Evolutionary conservation across 2,113 vertebrate species (phyloP).

Genomic region (Illadopsis cleaveri): DNA sequence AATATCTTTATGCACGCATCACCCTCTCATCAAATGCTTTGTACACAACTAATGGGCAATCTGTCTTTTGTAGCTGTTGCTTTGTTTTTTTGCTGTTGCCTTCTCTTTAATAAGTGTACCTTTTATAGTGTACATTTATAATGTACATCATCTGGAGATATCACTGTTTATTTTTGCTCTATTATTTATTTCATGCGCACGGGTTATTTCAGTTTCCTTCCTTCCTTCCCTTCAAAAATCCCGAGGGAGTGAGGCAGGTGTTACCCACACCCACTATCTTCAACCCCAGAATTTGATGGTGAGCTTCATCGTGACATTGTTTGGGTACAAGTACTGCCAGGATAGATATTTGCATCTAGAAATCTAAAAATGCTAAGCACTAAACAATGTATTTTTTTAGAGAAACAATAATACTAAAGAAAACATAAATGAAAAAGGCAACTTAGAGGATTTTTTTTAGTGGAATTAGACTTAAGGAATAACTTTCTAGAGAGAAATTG

Average conservation of each 20-base stretch:
- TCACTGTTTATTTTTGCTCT: not conserved
- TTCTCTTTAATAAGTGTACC: not conserved
- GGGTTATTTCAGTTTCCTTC: not conserved
- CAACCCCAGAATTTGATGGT: not conserved
- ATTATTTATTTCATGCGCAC: not conserved
- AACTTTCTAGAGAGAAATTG: not conserved
- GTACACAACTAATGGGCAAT: accelerated
- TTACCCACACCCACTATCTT: accelerated
- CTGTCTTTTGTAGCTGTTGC: not conserved
- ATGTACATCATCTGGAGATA: not conserved
- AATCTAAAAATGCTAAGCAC: not conserved
- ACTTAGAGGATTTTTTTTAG: not conserved
- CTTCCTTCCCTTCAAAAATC: not conserved
- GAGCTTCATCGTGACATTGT: not conserved
- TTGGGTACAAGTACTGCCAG: accelerated
- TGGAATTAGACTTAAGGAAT: not conserved
- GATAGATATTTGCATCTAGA: not conserved
- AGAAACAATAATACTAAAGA: not conserved
- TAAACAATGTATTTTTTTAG: not conserved
- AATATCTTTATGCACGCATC: not conserved
- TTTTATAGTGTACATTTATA: accelerated
- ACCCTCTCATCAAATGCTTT: not conserved
- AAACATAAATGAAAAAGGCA: not conserved
- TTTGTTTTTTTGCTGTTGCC: not conserved
- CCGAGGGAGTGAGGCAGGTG: not conserved